Evolutionary conservation across 2,888 invertebrate genomes (phyloP), one percentile per base, ranked within the genome.

Genomic region (Helicoverpa assulta): DNA sequence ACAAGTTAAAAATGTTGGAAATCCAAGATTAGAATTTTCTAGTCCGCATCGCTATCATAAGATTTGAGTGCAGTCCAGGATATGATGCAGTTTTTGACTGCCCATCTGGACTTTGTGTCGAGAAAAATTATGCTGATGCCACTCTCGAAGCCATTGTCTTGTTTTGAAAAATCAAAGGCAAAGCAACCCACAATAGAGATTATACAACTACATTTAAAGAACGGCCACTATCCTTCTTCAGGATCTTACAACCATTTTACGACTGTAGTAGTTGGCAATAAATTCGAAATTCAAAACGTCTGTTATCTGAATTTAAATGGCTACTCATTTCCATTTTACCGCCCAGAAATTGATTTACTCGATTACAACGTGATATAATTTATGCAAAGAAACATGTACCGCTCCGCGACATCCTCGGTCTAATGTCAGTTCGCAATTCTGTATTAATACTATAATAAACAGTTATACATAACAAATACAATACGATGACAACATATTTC

Each of bases 301-400:
- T 54, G 61, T 75, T 67, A 76, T 78, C 73, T 73, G 73, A 81
- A 83, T 86, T 86, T 80, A 83, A 88, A 89, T 81, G 68, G 72
- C 43, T 58, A 66, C 79, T 79, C 82, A 85, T 83, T 85, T 82
- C 79, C 81, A 81, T 80, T 81, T 78, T 70, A 80, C 74, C 74
- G 81, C 80, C 82, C 80, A 78, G 74, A 83, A 88, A 88, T 89
- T 87, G 88, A 88, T 88, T 86, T 89, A 87, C 83, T 85, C 75
- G 82, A 78, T 86, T 81, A 83, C 85, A 85, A 86, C 84, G 78
- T 85, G 85, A 83, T 76, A 87, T 93, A 93, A 94, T 94, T 94
- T 93, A 94, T 93, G 92, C 93, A 90, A 92, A 92, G 88, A 90
- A 90, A 85, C 87, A 89, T 93, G 95, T 95, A 94, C 95, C 95